Conservation (phyloP, 2,888 invertebrate species). For the Agrotis clavis region DNA sequence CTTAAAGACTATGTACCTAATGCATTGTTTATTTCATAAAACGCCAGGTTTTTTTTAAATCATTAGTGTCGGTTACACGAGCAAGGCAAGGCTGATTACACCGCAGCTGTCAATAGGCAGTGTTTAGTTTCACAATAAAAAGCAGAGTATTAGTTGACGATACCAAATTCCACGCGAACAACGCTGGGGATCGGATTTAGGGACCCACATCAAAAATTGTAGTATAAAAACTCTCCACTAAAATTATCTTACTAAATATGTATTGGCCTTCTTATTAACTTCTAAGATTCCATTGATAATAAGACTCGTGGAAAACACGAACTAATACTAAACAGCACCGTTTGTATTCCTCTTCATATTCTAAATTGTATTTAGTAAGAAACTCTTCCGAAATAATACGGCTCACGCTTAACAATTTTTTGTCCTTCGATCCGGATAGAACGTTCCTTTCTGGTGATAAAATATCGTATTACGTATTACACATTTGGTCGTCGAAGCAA, state of each 20-base stretch:
- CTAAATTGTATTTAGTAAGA: background rate
- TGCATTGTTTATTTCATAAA: constrained; percentile 43
- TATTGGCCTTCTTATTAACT: background rate
- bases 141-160: constrained; percentile 70
- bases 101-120: constrained; percentile 78
- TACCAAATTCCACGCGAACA: constrained; percentile 70
- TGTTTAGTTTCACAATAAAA: constrained; percentile 79
- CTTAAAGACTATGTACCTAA: constrained; percentile 29
- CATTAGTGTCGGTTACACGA: constrained; percentile 62
- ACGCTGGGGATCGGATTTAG: constrained; percentile 57
- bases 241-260: background rate
- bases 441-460: constrained; percentile 69
- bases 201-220: constrained; percentile 20
- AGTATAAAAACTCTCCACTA: background rate
- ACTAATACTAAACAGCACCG: background rate
- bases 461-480: constrained; percentile 81
- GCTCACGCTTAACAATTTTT: constrained; percentile 52
- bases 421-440: constrained; percentile 76
- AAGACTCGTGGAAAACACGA: background rate
- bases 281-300: background rate
- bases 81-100: constrained; percentile 70
- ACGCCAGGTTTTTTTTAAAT: constrained; percentile 41
- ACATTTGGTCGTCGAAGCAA: constrained; percentile 64
- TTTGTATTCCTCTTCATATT: background rate
- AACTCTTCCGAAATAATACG: constrained; percentile 18